Conservation (phyloP, 1,140 invertebrate genomes). For the Venturia canescens region DNA sequence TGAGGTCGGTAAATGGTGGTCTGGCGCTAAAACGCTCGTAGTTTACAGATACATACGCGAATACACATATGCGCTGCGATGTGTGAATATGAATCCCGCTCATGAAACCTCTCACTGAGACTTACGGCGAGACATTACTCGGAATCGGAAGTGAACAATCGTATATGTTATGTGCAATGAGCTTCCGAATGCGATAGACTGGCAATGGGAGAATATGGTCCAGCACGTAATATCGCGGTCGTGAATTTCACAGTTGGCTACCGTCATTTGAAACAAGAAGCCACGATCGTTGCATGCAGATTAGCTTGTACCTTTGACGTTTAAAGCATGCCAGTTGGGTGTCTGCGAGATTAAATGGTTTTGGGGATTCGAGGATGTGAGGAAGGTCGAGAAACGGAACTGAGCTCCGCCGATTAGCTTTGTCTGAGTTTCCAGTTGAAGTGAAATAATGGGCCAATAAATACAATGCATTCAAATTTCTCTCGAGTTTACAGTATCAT, state of each 20-base stretch:
- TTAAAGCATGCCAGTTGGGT: background rate
- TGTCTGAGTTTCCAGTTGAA: conserved; percentile 3
- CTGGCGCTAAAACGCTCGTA: conserved; percentile 28
- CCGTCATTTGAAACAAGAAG: conserved; percentile 24
- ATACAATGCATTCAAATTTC: conserved; percentile 13
- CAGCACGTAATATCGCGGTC: conserved; percentile 17
- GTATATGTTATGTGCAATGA: conserved; percentile 14
- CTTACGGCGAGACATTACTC: background rate
- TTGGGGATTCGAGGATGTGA: too few relatives aligned
- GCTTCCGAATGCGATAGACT: conserved; percentile 24
- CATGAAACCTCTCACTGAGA: background rate
- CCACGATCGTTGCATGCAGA: background rate
- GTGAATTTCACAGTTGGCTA: conserved; percentile 31
- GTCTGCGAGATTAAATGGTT: background rate
- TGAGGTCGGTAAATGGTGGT: conserved; percentile 20
- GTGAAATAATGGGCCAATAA: conserved; percentile 25
- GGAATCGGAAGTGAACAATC: background rate
- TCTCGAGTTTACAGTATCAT: background rate
- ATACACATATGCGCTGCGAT: background rate
- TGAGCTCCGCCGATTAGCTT: conserved; percentile 3
- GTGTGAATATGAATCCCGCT: too few relatives aligned
- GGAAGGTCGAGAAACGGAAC: background rate
- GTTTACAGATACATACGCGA: background rate
- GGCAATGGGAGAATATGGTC: background rate
- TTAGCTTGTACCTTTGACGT: background rate